These are phyloP conservation scores for Smittia aterrima DNA, from an alignment of 2,888 invertebrate species.

Conservation along the genomic window DNA sequence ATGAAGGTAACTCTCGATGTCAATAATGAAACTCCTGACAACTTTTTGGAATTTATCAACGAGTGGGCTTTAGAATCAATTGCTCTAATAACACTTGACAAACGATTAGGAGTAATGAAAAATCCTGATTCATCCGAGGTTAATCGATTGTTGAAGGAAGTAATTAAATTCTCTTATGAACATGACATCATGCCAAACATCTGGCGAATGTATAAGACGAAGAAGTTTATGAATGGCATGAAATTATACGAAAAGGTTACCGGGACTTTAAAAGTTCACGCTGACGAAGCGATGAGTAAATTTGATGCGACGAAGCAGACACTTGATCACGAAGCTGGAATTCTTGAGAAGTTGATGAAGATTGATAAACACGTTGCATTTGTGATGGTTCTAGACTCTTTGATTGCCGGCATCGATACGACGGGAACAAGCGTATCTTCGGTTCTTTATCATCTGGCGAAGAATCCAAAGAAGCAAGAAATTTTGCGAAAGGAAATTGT, in stretches of 20 bases:
- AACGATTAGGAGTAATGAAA: constrained; percentile 47
- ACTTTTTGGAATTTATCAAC: constrained; percentile 57
- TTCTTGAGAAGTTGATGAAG: constrained; percentile 57
- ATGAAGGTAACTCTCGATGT: constrained; percentile 46
- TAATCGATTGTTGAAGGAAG: neutral
- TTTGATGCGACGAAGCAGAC: constrained; percentile 43
- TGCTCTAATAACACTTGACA: constrained; percentile 53
- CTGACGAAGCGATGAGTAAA: constrained; percentile 51
- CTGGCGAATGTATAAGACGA: constrained; percentile 49
- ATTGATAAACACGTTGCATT: constrained; percentile 56
- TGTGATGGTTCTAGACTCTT: constrained; percentile 60
- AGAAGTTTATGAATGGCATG: constrained; percentile 48
- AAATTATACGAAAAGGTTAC: constrained; percentile 52
- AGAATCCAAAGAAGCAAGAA: constrained; percentile 63
- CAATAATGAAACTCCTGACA: constrained; percentile 50
- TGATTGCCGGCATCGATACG: constrained; percentile 62
- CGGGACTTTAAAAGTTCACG: constrained; percentile 48
- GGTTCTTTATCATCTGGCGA: constrained; percentile 58
- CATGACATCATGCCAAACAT: constrained; percentile 50
- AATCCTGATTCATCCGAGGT: constrained; percentile 37
- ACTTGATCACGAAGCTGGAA: constrained; percentile 50
- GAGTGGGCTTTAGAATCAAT: constrained; percentile 62
- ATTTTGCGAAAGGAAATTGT: constrained; percentile 60
- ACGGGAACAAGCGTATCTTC: neutral
- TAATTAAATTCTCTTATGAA: constrained; percentile 41